phyloP scores from a whole-genome alignment of 2,888 invertebrate genomes.

The Pterostichus madidus region DNA sequence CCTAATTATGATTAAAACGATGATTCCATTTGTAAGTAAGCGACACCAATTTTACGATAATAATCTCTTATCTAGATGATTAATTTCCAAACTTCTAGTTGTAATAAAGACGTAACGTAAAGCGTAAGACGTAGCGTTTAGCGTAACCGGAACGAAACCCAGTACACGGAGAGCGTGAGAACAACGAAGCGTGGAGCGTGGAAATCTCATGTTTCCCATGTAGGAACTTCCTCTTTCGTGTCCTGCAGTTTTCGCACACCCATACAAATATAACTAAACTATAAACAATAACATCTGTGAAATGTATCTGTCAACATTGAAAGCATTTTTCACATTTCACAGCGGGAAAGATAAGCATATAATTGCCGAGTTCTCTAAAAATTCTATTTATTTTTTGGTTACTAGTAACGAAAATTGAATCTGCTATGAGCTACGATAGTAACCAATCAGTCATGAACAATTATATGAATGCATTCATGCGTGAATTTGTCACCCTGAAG shows the following conservation, averaged over 20 bases:
- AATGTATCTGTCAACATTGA: too few species aligned
- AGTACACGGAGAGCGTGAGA: background rate
- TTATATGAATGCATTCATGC: too few species aligned
- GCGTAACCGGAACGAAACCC: background rate
- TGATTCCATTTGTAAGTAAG: slow-evolving; percentile 69
- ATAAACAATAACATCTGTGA: too few species aligned
- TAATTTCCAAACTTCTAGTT: slow-evolving; percentile 68
- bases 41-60: slow-evolving; percentile 70
- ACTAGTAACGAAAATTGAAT: too few species aligned
- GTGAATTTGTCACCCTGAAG: too few species aligned
- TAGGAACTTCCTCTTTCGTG: background rate
- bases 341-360: too few species aligned
- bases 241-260: background rate
- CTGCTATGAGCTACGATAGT: too few species aligned
- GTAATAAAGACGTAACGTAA: slow-evolving; percentile 68
- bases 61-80: slow-evolving; percentile 69
- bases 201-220: slow-evolving; percentile 15
- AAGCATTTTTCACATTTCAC: too few species aligned
- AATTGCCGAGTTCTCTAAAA: too few species aligned
- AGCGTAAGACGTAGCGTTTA: slow-evolving; percentile 46
- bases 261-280: too few species aligned
- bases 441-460: too few species aligned
- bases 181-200: slow-evolving; percentile 1
- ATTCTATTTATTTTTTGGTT: too few species aligned
- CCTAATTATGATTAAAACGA: slow-evolving; percentile 70